phyloP scores from a whole-genome alignment of 2,888 invertebrate genomes.

The Chloroclystis v-ata region DNA sequence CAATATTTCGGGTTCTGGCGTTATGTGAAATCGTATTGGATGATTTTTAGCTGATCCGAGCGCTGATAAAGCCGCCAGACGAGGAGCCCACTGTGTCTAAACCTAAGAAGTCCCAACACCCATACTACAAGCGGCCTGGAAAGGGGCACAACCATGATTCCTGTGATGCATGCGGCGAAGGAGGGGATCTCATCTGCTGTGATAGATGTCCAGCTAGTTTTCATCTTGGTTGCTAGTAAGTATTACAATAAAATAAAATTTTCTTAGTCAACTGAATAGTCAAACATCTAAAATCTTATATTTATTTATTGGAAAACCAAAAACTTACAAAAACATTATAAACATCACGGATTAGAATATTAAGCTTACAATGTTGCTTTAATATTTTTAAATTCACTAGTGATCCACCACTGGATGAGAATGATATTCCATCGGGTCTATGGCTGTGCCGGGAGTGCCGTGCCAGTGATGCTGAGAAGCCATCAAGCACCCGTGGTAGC shows the following conservation, averaged over 20 bases:
- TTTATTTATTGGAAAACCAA: too few species aligned
- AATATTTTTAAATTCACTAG: constrained; percentile 59
- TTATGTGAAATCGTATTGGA: constrained; percentile 19
- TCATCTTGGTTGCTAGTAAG: constrained; percentile 96
- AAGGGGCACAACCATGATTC: constrained; percentile 94
- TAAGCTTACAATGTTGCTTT: too few species aligned
- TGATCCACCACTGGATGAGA: constrained; percentile 94
- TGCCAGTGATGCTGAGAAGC: constrained; percentile 65
- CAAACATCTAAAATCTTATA: too few species aligned
- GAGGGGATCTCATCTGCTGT: constrained; percentile 96
- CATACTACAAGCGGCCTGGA: constrained; percentile 91
- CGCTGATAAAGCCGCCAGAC: constrained; percentile 91
- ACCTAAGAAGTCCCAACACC: constrained; percentile 83
- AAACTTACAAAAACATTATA: too few species aligned
- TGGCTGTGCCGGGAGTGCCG: constrained; percentile 94
- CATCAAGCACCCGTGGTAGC: constrained; percentile 57
- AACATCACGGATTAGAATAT: too few species aligned
- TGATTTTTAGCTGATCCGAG: constrained; percentile 87
- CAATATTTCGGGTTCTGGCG: constrained; percentile 8
- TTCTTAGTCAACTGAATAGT: too few species aligned
- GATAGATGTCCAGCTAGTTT: constrained; percentile 97
- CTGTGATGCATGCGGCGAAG: constrained; percentile 96
- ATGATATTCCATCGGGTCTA: constrained; percentile 92
- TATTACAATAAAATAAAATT: constrained; percentile 28
- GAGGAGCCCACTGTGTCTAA: constrained; percentile 81